These are phyloP conservation scores for Fopius arisanus DNA, from an alignment of 1,140 invertebrate genomes.

Conservation along the genomic window DNA sequence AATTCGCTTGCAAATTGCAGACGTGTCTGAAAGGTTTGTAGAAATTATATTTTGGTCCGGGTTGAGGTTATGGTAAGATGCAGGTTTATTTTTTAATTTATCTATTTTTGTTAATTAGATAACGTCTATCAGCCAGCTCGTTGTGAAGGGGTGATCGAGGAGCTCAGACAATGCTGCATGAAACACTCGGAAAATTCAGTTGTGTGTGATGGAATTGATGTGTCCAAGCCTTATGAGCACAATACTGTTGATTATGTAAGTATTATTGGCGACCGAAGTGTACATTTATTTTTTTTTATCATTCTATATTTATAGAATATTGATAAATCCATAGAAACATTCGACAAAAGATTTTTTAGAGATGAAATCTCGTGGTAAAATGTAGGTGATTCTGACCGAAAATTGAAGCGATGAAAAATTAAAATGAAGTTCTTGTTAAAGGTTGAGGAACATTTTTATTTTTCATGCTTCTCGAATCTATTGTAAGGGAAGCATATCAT, in stretches of 20 bases:
- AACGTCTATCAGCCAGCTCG: conserved; percentile 73
- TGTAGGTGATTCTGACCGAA: too few relatives aligned
- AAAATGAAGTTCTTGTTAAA: too few relatives aligned
- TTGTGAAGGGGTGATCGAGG: conserved; percentile 70
- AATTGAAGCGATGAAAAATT: too few relatives aligned
- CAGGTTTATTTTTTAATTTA: not conserved
- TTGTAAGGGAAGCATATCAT: too few relatives aligned
- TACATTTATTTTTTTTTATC: too few relatives aligned
- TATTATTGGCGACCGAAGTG: too few relatives aligned
- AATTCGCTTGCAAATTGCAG: conserved; percentile 78
- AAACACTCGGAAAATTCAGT: conserved; percentile 68
- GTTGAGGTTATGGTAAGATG: not conserved
- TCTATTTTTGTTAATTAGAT: conserved; percentile 62
- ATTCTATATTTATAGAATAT: too few relatives aligned
- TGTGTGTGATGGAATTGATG: conserved; percentile 74
- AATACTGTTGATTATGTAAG: conserved; percentile 61
- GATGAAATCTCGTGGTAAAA: too few relatives aligned
- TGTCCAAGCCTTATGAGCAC: conserved; percentile 60
- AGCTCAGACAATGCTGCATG: conserved; percentile 72
- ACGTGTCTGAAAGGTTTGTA: conserved; percentile 75
- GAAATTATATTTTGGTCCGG: conserved; percentile 16
- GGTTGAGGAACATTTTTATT: too few relatives aligned
- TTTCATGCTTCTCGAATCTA: too few relatives aligned
- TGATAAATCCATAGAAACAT: too few relatives aligned
- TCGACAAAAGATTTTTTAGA: too few relatives aligned